Percentiles rank a stretch among this genome's conserved stretches.
These are phyloP conservation scores for Pammene fasciana DNA, from an alignment of 2,888 invertebrate genomes.

Conservation along the genomic window DNA sequence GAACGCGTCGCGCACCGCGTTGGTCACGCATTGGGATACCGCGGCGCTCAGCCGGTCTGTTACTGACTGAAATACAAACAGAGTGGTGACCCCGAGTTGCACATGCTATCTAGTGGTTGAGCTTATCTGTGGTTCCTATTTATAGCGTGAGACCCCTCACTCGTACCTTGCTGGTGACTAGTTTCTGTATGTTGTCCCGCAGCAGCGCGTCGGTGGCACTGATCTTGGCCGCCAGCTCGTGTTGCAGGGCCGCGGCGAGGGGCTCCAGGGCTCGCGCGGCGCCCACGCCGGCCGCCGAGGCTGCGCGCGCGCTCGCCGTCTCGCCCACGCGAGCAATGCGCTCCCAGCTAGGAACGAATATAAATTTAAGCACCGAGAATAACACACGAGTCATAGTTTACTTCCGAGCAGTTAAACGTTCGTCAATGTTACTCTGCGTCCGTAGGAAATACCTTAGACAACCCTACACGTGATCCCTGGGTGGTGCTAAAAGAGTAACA, in stretches of 20 bases:
- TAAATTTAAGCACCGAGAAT: not conserved
- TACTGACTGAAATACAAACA: constrained; percentile 80
- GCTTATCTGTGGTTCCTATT: too few species aligned
- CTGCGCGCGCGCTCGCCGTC: constrained; percentile 67
- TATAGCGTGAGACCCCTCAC: not conserved
- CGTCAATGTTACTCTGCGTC: too few species aligned
- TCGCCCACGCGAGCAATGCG: constrained; percentile 60
- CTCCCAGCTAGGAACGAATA: constrained; percentile 61
- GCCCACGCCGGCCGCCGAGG: constrained; percentile 70
- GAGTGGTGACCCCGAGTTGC: too few species aligned
- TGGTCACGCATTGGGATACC: constrained; percentile 87
- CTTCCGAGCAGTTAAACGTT: constrained; percentile 24
- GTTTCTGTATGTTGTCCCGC: constrained; percentile 90
- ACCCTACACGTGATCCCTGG: too few species aligned
- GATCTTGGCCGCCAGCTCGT: constrained; percentile 88
- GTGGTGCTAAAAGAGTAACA: too few species aligned
- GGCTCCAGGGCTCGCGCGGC: constrained; percentile 88
- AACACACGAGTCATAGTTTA: too few species aligned
- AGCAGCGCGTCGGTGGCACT: constrained; percentile 88
- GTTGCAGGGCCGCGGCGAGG: constrained; percentile 88
- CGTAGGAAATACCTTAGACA: too few species aligned
- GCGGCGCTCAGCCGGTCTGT: constrained; percentile 89
- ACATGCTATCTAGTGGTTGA: too few species aligned
- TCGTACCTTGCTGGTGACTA: constrained; percentile 89
- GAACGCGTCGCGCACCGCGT: constrained; percentile 89